phyloP scores from a whole-genome alignment of 1,140 invertebrate genomes.

The Drosophila persimilis region DNA sequence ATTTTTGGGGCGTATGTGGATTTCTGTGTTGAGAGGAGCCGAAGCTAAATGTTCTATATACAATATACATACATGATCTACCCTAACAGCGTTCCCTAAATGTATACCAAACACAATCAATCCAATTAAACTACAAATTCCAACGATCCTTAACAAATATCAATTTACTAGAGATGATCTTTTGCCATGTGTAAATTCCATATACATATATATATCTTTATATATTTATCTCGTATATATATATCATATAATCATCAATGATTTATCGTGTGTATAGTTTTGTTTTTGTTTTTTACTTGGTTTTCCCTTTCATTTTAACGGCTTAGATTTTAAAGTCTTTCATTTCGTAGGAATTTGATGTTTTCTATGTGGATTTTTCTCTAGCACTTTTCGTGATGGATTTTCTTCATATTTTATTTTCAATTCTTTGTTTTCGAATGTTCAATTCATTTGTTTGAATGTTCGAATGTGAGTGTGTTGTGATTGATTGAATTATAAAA shows the following conservation, averaged over 20 bases:
- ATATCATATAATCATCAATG: constrained; percentile 30
- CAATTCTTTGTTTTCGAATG: neutral
- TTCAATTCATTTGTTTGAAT: neutral
- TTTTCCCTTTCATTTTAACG: constrained; percentile 62
- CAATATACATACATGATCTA: constrained; percentile 68
- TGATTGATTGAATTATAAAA: constrained; percentile 13
- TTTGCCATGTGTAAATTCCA: constrained; percentile 62
- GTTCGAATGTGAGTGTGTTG: constrained; percentile 1
- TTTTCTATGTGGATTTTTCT: constrained; percentile 67
- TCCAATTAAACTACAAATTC: constrained; percentile 77
- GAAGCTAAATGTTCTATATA: constrained; percentile 69
- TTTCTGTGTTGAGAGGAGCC: constrained; percentile 23
- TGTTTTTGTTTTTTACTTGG: constrained; percentile 36
- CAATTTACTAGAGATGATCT: constrained; percentile 65
- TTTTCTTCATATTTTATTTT: constrained; percentile 5
- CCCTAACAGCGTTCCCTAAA: constrained; percentile 75
- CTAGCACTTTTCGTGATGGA: constrained; percentile 40
- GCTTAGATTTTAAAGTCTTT: constrained; percentile 82
- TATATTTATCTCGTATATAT: constrained; percentile 1
- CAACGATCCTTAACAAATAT: constrained; percentile 76
- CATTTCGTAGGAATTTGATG: constrained; percentile 82
- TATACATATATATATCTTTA: constrained; percentile 24
- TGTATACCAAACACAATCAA: constrained; percentile 64
- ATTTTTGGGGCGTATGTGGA: constrained; percentile 14
- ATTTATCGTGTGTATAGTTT: constrained; percentile 57